Base-by-base conservation (phyloP, 2,797 vertebrate species). In the Nyctalus aviator region DNA sequence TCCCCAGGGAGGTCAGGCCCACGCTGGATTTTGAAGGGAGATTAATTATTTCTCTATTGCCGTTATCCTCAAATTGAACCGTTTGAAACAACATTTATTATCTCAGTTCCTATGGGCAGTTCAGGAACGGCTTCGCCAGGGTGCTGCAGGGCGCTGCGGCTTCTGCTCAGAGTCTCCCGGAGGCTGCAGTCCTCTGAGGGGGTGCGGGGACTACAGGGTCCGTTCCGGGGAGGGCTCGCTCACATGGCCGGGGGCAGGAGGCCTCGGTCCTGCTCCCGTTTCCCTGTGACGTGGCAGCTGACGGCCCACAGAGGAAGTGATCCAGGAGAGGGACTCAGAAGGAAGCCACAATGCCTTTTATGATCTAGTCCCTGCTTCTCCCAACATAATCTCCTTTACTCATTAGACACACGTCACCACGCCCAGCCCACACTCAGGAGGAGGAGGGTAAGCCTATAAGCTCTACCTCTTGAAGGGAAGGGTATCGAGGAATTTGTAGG, bases 1-100 rank as follows among this genome's bases (percentile, higher is more conserved):
- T 89, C 71, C 86, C 73, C 17, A 48, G 88, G 64, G 79, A 81
- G 23, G 6, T 64, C 35, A 53, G 32, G 73, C 50, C 59, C 69
- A 55, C 44, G 62, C 77, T 91, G 78, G 84, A 82, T 59, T 88
- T 86, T 62, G 32, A 96, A 90, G 88, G 69, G 77, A 88, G 53
- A 93, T 68, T 32, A 72, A 53, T 72, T 77, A 59, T 20, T 71
- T 87, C 66, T 68, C 59, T 91, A 64, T 53, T 77, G 55, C 75
- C 68, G 23, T 81, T 94, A 62, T 21, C 53, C 35, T 62, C 1
- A 88, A 90, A 86, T 14, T 15, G 68, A 82, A 37, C 32, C 25
- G 18, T 71, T 72, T 93, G 86, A 94, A 91, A 83, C 64, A 75
- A 59, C 12, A 55, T 46, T 92, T 84, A 84, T 48, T 68, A 64